Evolutionary conservation across 2,797 vertebrate species (phyloP).

Genomic region (Poeciliopsis gracilis): DNA sequence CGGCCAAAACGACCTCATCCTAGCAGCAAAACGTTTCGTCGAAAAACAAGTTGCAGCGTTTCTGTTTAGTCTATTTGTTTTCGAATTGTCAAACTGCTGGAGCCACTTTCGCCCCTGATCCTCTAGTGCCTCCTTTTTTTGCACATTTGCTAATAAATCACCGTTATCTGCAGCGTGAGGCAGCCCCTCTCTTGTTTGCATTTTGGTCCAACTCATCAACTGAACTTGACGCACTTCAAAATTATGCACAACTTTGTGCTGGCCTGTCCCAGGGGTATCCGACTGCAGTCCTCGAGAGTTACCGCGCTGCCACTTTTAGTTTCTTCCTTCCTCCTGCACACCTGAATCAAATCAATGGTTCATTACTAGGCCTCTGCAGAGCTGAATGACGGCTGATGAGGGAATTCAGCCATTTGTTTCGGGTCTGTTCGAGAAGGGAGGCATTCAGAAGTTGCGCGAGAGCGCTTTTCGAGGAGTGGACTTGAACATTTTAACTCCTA

Average conservation of each 20-base stretch:
- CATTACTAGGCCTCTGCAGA: background rate
- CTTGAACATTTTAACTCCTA: background rate
- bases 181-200: background rate
- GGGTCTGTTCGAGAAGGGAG: background rate
- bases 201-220: background rate
- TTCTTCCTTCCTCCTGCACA: background rate
- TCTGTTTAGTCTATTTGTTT: no score
- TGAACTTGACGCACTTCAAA: background rate
- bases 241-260: background rate
- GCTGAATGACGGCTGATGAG: background rate
- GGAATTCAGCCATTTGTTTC: background rate
- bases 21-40: no score
- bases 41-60: no score
- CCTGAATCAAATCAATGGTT: background rate
- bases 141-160: background rate
- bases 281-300: background rate
- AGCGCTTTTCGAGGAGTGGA: background rate
- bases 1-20: no score
- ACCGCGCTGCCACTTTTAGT: background rate
- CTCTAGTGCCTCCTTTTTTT: background rate
- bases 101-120: background rate
- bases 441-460: background rate
- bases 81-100: no score
- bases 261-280: background rate
- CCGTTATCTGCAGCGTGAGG: background rate